Evolutionary conservation across 2,888 invertebrate genomes (phyloP), one percentile per base, ranked within the genome.

Genomic region (Melieria crassipennis): DNA sequence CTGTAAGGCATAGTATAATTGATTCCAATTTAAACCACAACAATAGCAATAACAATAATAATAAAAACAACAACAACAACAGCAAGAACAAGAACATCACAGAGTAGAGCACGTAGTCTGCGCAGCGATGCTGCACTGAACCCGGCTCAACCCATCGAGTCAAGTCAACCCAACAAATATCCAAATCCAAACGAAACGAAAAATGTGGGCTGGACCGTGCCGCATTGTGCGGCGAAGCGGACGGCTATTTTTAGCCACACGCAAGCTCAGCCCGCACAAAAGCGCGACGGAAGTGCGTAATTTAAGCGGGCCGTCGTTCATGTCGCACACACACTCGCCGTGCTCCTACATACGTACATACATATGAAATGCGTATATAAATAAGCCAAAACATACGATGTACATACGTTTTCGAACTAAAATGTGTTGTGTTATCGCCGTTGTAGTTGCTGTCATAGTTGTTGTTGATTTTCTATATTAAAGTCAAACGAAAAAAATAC

Each of bases 241-340:
- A 52, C 7, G 50, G 7, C 45, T 67, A 67, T 67, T 67, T 67
- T 67, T 67, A 67, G 67, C 45, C 52, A 52, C 60, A 60, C 60
- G 60, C 67, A 60, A 60, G 42, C 10, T 50, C 50, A 67, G 60
- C 47, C 58, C 10, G 50, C 45, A 61, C 60, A 52, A 67, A 57
- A 67, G 45, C 42, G 11, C 67, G 60, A 50, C 67, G 67, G 67
- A 67, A 61, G 67, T 61, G 67, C 60, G 67, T 60, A 61, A 67
- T 67, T 61, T 67, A 60, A 67, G 45, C 50, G 6, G 60, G 10
- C 30, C 57, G 45, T 7, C 45, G 10, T 45, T 16, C 56, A 56
- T 56, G 56, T 52, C 56, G 45, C 56, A 45, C 55, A 30, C 30
- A 30, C 30, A 30, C 30, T 30, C 30, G 30, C 30, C 30, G 30